Evolutionary conservation across 2,888 invertebrate species (phyloP).

Genomic region (Alentia gelatinosa): DNA sequence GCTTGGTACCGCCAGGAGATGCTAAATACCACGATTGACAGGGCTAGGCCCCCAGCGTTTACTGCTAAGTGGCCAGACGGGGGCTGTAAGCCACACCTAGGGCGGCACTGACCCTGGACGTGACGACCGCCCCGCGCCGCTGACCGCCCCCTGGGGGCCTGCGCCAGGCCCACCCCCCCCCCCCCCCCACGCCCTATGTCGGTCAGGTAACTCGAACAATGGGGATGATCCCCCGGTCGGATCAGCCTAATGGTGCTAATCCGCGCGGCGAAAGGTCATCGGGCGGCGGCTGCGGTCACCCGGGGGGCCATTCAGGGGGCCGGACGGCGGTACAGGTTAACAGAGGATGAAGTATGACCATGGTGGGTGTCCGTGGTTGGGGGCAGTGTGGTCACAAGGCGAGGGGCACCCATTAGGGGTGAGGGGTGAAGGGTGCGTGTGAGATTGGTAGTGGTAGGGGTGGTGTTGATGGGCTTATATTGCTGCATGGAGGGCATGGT

Average conservation of each 20-base stretch:
- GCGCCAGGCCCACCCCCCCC: neutral
- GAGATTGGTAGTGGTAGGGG: neutral
- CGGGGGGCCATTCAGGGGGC: neutral
- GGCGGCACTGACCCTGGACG: neutral
- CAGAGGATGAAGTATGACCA: neutral
- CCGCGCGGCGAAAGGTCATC: conserved; percentile 33
- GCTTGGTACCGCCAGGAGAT: neutral
- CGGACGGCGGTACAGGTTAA: neutral
- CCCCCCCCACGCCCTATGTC: neutral
- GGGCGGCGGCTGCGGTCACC: neutral
- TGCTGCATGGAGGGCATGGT: no score
- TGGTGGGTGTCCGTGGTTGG: neutral
- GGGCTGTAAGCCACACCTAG: conserved; percentile 41
- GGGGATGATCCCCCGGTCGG: conserved; percentile 42
- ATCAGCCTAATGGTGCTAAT: conserved; percentile 36
- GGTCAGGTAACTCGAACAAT: conserved; percentile 16
- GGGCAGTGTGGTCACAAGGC: neutral
- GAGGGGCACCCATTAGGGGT: neutral
- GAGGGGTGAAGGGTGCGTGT: neutral
- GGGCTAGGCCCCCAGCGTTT: conserved; percentile 35
- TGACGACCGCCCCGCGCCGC: neutral
- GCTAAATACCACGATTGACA: conserved; percentile 22
- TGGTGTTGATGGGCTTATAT: neutral
- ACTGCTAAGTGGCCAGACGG: conserved; percentile 38
- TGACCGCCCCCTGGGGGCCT: neutral